Evolutionary conservation across 1,140 invertebrate genomes (phyloP), one percentile per base, ranked within the genome.

Genomic region (Heliconius melpomene): DNA sequence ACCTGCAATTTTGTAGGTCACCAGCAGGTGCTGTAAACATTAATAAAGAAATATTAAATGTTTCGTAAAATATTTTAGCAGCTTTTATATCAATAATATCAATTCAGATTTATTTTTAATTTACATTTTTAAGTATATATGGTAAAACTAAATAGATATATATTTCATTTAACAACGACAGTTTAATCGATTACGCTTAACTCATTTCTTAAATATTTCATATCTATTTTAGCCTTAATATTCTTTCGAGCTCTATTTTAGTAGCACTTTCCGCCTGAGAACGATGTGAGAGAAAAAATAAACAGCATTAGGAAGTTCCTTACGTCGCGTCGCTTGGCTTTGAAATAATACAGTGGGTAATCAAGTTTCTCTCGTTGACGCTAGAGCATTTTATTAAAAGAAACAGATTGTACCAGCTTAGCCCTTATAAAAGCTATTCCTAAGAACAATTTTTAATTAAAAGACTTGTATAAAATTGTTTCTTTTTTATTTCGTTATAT

Each of bases 251-350:
- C 71, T 38, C 71, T 82, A 82, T 82, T 82, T 78, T 75, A 75
- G 77, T 79, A 82, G 50, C 80, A 60, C 77, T 79, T 79, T 76
- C 74, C 77, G 74, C 40, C 40, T 46, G 74, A 76, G 46, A 73
- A 71, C 66, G 40, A 46, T 71, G 66, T 29, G 74, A 78, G 77
- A 79, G 81, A 79, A 71, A 79, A 79, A 79, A 82, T 79, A 82
- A 79, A 82, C 71, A 75, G 75, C 50, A 40, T 79, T 52, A 52
- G 60, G 78, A 74, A 79, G 46, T 74, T 77, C 57, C 57, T 73
- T 80, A 77, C 74, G 57, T 74, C 72, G 72, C 23, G 50, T 52
- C 72, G 72, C 29, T 40, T 7, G 23, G 71, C 71, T 72, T 46
- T 74, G 52, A 76, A 60, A 77, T 72, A 79, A 73, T 82, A 57